Percentiles rank a stretch among this genome's conserved stretches.
These are phyloP conservation scores for Tauraco erythrolophus DNA, from an alignment of 2,113 vertebrate species.

Conservation along the genomic window DNA sequence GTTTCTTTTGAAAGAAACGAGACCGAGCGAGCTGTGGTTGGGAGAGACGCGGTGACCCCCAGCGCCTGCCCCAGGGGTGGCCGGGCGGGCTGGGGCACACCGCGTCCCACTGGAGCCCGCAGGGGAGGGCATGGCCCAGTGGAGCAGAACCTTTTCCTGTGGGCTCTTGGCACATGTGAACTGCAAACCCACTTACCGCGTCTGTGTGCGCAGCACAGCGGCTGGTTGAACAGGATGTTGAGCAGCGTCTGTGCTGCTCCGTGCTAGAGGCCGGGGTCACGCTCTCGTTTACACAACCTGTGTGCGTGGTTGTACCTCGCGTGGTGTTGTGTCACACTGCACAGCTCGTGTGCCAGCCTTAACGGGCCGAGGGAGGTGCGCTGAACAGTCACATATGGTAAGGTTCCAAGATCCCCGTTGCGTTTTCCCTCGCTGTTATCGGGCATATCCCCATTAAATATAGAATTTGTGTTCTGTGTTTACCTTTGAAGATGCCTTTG, in stretches of 20 bases:
- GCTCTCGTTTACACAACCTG: background rate
- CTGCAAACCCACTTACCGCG: background rate
- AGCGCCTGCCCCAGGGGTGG: rapidly evolving
- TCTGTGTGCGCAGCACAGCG: background rate
- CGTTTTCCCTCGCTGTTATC: background rate
- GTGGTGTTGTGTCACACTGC: background rate
- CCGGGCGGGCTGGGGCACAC: background rate
- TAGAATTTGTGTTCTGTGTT: background rate
- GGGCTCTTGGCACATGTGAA: background rate
- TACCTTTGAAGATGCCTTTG: background rate
- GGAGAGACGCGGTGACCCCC: background rate
- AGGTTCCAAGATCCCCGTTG: background rate
- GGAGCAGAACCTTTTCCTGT: background rate
- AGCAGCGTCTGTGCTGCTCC: background rate
- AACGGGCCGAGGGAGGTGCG: background rate
- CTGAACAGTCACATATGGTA: rapidly evolving
- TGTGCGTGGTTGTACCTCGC: background rate
- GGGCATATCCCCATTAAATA: background rate
- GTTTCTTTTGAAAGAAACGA: background rate
- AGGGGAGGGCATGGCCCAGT: background rate
- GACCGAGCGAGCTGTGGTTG: background rate
- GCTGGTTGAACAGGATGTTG: background rate
- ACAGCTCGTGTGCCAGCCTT: rapidly evolving
- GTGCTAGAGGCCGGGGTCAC: background rate
- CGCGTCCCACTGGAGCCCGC: rapidly evolving